These are phyloP conservation scores for Neogale vison DNA, from an alignment of 2,113 vertebrate genomes.

Conservation along the genomic window DNA sequence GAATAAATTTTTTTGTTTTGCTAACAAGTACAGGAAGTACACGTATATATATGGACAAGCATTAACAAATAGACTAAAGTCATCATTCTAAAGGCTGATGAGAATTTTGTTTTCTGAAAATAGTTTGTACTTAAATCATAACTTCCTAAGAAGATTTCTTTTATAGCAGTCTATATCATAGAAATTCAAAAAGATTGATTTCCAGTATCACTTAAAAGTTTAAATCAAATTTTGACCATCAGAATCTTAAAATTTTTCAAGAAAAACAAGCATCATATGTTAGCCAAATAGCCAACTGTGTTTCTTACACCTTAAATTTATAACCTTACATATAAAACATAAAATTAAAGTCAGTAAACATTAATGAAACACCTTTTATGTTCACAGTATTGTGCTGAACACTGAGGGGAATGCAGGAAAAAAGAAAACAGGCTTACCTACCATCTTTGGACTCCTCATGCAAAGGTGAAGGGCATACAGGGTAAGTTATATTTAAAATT, in stretches of 20 bases:
- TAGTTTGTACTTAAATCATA: conserved; percentile 64
- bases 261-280: not conserved
- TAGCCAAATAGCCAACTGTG: not conserved
- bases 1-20: not conserved
- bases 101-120: conserved; percentile 69
- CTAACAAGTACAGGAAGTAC: not conserved
- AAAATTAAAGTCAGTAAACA: not conserved
- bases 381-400: not conserved
- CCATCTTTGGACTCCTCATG: not conserved
- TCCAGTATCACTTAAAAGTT: not conserved
- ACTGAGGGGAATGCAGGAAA: not conserved
- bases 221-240: conserved; percentile 25
- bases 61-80: not conserved
- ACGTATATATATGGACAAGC: not conserved
- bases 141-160: conserved; percentile 63
- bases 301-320: not conserved
- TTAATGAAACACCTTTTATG: not conserved
- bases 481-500: not conserved
- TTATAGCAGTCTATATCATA: not conserved
- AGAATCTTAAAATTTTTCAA: conserved; percentile 1
- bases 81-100: conserved; percentile 16
- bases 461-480: not conserved
- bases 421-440: not conserved
- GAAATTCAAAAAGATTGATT: not conserved
- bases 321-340: not conserved